phyloP scores from a whole-genome alignment of 2,888 invertebrate species.

The Dione vanillae region DNA sequence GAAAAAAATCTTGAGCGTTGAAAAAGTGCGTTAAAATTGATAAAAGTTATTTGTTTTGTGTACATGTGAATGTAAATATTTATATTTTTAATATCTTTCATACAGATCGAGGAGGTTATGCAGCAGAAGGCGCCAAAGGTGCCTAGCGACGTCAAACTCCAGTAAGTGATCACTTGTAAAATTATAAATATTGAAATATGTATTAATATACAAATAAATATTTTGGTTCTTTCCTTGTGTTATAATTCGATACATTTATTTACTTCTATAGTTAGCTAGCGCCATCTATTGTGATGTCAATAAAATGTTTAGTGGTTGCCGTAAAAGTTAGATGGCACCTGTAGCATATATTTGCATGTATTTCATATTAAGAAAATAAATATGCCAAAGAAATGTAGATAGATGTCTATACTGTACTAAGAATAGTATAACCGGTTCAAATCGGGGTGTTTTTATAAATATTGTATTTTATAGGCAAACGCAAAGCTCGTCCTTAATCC shows the following conservation, averaged over 20 bases:
- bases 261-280: slow-evolving; percentile 44
- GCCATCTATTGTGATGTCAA: slow-evolving; percentile 59
- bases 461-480: slow-evolving; percentile 57
- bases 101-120: slow-evolving; percentile 82
- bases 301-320: not conserved
- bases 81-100: slow-evolving; percentile 46
- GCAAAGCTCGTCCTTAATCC: slow-evolving; percentile 47
- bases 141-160: slow-evolving; percentile 70
- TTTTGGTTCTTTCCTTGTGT: slow-evolving; percentile 1
- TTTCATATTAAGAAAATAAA: slow-evolving; percentile 1
- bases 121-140: slow-evolving; percentile 80
- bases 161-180: slow-evolving; percentile 62
- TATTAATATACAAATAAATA: not conserved
- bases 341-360: slow-evolving; percentile 6
- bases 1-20: slow-evolving; percentile 27
- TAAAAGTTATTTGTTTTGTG: not conserved
- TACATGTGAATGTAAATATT: slow-evolving; percentile 2
- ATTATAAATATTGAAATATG: not conserved
- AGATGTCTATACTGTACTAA: not conserved
- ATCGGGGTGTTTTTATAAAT: not conserved
- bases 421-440: not conserved
- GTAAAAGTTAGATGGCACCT: slow-evolving; percentile 2
- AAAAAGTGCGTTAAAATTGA: slow-evolving; percentile 29
- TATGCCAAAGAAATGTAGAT: not conserved
- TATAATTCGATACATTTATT: not conserved